Evolutionary conservation across 2,113 vertebrate species (phyloP).

Genomic region (Dromas ardeola): DNA sequence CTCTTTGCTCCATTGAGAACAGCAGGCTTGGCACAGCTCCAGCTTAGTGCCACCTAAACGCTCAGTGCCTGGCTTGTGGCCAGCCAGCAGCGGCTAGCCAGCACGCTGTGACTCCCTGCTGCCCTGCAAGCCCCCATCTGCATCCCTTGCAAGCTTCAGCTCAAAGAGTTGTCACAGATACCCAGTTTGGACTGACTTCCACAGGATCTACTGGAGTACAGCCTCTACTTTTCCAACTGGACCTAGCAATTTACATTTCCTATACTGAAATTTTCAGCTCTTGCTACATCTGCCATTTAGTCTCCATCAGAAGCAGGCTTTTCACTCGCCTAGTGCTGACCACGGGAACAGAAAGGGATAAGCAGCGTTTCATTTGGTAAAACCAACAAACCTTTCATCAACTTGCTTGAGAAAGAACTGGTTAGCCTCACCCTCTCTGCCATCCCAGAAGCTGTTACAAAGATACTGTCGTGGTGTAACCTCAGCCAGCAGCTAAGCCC

Average conservation of each 20-base stretch:
- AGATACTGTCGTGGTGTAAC: neutral
- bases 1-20: neutral
- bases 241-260: neutral
- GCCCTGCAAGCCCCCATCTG: neutral
- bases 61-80: neutral
- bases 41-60: accelerated
- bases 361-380: neutral
- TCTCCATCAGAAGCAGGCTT: neutral
- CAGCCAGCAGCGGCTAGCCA: neutral
- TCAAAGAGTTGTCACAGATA: neutral
- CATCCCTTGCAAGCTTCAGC: neutral
- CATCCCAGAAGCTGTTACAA: neutral
- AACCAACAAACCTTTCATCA: neutral
- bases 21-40: neutral
- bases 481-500: neutral
- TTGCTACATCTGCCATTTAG: neutral
- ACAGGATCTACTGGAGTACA: neutral
- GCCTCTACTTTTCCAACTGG: neutral
- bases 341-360: neutral
- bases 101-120: neutral
- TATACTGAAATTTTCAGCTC: neutral
- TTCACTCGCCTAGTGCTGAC: neutral
- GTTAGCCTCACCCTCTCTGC: neutral
- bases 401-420: neutral
- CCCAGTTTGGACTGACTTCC: neutral